Conservation (phyloP, 2,888 invertebrate genomes). For the Ferrisia virgata region DNA sequence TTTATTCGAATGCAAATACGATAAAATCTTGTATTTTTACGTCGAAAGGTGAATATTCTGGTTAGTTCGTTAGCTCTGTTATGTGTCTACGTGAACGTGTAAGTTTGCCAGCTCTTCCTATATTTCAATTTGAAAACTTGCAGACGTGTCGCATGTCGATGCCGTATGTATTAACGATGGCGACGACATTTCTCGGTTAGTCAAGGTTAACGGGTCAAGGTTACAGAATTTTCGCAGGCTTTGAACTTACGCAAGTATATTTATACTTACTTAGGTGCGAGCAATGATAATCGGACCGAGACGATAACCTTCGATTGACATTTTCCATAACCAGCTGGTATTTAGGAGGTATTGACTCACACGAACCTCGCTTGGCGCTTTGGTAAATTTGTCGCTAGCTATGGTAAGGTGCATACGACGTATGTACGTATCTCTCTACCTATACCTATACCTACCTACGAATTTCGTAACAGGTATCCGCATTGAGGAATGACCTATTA, state of each 20-base stretch:
- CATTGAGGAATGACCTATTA: background rate
- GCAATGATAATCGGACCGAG: background rate
- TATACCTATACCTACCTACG: no score
- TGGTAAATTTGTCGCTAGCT: background rate
- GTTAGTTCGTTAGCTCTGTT: no score
- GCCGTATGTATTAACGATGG: no score
- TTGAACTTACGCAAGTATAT: background rate
- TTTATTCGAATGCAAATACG: background rate
- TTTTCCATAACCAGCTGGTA: background rate
- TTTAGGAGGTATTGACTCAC: background rate
- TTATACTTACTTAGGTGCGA: no score
- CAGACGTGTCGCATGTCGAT: background rate
- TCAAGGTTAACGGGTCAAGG: slow-evolving; percentile 14
- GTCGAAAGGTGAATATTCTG: no score
- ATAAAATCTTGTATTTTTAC: background rate
- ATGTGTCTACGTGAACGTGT: background rate
- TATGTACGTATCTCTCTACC: no score
- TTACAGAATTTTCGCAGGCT: background rate
- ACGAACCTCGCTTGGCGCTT: background rate
- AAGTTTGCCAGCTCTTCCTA: background rate
- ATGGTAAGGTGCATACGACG: no score
- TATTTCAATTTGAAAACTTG: background rate
- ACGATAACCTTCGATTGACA: background rate
- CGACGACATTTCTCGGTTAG: no score
- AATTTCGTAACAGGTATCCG: background rate